Base-by-base conservation (phyloP, 2,888 invertebrate species). In the Troglohyphantes excavatus region DNA sequence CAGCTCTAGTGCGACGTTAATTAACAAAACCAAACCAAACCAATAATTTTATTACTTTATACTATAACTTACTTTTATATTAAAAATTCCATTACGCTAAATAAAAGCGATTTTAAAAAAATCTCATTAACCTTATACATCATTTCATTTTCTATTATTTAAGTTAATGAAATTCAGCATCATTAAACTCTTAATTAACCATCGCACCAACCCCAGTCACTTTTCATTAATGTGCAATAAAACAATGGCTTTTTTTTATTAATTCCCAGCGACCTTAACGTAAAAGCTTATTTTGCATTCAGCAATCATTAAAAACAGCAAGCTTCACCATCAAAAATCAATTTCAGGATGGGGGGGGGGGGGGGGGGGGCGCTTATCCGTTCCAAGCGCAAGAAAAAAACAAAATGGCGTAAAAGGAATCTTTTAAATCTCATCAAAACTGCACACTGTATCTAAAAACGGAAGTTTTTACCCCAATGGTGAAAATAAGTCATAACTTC, bases 401-500 rank as follows among this genome's bases (percentile, higher is more conserved):
- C 27, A 53, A 68, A 76, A 76, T 29, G 27, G 26, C 39, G 11
- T 9, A 61, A 17, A 17, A 78, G 21, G 33, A 79, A 13, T 70
- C 70, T 70, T 82, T 70, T 59, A 82, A 82, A 82, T 70, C 82
- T 70, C 70, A 82, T 82, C 82, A 82, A 67, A n/a, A 67, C 82
- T 70, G 26, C 59, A 61, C 39, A 21, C 33, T 70, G 59, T 61
- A 59, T 82, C 39, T 23, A 59, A 29, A 39, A n/a, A 21, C 33
- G n/a, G 23, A 29, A 68, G 46, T 81, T 81, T 81, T 81, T 81
- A 53, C 65, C 79, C 79, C 79, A 81, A 43, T 81, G 79, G 79
- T 68, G 70, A 82, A 82, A 82, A 82, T 61, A 82, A 82, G 82
- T 82, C 82, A 82, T 82, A 70, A 70, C 82, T 82, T 82, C 70